phyloP scores from a whole-genome alignment of 23 tunicate species.

The Botrylloides violaceus region DNA sequence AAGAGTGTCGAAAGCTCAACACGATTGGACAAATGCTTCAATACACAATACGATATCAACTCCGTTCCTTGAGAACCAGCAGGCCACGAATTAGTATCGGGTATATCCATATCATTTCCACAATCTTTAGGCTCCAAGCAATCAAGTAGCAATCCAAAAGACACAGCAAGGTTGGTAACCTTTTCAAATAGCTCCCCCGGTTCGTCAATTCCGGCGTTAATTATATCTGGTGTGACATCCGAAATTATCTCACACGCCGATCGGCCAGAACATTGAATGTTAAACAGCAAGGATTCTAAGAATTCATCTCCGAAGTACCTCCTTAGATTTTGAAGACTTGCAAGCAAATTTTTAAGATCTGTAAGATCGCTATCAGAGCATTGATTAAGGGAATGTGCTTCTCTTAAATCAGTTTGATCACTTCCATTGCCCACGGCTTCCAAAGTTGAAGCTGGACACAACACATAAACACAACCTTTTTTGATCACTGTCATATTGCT shows the following conservation, averaged over 20 bases:
- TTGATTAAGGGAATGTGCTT: background rate
- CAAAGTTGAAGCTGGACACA: slow-evolving; percentile 50
- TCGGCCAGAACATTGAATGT: background rate
- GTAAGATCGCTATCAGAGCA: slow-evolving; percentile 21
- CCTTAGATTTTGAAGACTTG: slow-evolving; percentile 2
- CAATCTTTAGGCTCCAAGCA: slow-evolving; percentile 39
- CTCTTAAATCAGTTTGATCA: slow-evolving; percentile 21
- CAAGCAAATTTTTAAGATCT: background rate
- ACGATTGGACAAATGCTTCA: slow-evolving; percentile 53
- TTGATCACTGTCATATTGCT: slow-evolving; percentile 3
- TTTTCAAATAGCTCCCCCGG: background rate
- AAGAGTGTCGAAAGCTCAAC: slow-evolving; percentile 50
- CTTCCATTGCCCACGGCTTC: slow-evolving; percentile 79
- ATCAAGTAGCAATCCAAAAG: slow-evolving; percentile 28
- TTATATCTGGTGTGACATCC: slow-evolving; percentile 4
- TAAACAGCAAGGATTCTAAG: slow-evolving; percentile 11
- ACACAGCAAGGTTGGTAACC: slow-evolving; percentile 25
- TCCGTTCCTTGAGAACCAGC: slow-evolving; percentile 39
- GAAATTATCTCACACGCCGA: slow-evolving; percentile 7
- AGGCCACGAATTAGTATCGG: slow-evolving; percentile 11
- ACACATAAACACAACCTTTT: slow-evolving; percentile 43
- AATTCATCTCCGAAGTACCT: slow-evolving; percentile 13
- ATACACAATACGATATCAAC: slow-evolving; percentile 29
- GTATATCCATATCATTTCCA: slow-evolving; percentile 30
- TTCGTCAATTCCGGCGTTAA: slow-evolving; percentile 9